These are phyloP conservation scores for Tylochromis polylepis DNA, from an alignment of 2,113 vertebrate genomes.

Conservation along the genomic window DNA sequence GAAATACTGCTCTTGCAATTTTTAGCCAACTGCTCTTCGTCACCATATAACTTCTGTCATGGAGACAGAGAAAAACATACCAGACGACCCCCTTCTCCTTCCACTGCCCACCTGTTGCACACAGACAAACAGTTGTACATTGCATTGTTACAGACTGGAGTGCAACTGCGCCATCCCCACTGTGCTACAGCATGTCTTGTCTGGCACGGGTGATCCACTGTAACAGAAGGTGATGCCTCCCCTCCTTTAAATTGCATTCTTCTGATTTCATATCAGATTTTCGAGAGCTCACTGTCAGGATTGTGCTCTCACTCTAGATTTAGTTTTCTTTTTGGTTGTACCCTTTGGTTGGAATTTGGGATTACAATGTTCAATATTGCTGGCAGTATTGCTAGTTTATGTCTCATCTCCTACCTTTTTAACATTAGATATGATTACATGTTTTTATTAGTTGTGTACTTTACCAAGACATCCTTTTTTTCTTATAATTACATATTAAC, in stretches of 20 bases:
- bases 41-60: constrained; percentile 50
- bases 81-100: constrained; percentile 29
- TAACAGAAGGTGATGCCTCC: constrained; percentile 40
- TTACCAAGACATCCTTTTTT: neutral
- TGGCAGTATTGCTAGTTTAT: neutral
- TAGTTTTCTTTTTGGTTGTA: neutral
- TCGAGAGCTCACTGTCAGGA: constrained; percentile 6
- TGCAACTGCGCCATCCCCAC: constrained; percentile 20
- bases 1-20: neutral
- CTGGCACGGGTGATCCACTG: constrained; percentile 27
- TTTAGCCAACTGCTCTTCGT: constrained; percentile 20
- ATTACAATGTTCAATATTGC: neutral
- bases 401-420: neutral
- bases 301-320: neutral
- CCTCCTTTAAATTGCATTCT: constrained; percentile 35
- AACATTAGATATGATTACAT: neutral
- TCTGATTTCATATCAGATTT: constrained; percentile 27
- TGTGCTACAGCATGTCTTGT: constrained; percentile 10
- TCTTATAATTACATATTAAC: neutral
- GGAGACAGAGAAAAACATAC: constrained; percentile 60
- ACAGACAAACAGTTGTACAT: constrained; percentile 62
- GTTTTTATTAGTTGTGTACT: neutral
- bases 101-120: constrained; percentile 63
- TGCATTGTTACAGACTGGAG: constrained; percentile 59
- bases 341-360: neutral